Evolutionary conservation across 1,140 invertebrate species (phyloP), one percentile per base, ranked within the genome.

Genomic region (Camponotus vicinus): DNA sequence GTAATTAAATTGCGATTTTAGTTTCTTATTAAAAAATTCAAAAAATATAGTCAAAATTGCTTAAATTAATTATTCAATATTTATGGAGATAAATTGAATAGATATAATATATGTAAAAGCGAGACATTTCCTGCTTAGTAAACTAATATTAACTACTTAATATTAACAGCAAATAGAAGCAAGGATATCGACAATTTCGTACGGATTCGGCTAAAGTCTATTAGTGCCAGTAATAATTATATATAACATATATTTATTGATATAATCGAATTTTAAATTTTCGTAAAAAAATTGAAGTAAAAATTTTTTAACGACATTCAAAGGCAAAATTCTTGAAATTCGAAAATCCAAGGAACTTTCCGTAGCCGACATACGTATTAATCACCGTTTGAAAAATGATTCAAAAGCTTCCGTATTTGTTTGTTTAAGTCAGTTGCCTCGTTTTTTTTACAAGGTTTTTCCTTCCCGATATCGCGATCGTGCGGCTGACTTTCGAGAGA

Each of bases 331-430:
- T 37, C 15, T 66, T 7, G 8, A 64, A 64, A 78, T 42, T 15
- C 13, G 27, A 13, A 15, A 13, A 15, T 32, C 5, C 11, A 13
- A 15, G 8, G 13, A 66, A 64, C 32, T 21, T 64, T 52, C 42
- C n/a, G 59, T n/a, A 13, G 6, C 21, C 59, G 40, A 27, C 27
- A 1, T 78, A 49, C 1, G 27, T 34, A 64, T 37, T 64, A 64
- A 78, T 78, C 76, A 34, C 42, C 15, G 32, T 64, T 32, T 32
- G 32, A 15, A 13, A 13, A 34, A 64, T 21, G 40, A 78, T 66
- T 78, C 59, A 49, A 9, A 27, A 76, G 63, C 76, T 78, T 78
- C 76, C 76, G 59, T 21, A 21, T 42, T 37, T 18, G 59, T 18
- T 77, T 8, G 40, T 27, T 59, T 37, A 9, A 34, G 21, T 32